Evolutionary conservation across 2,797 vertebrate genomes (phyloP), one percentile per base, ranked within the genome.

Genomic region (Pangasius macronema): DNA sequence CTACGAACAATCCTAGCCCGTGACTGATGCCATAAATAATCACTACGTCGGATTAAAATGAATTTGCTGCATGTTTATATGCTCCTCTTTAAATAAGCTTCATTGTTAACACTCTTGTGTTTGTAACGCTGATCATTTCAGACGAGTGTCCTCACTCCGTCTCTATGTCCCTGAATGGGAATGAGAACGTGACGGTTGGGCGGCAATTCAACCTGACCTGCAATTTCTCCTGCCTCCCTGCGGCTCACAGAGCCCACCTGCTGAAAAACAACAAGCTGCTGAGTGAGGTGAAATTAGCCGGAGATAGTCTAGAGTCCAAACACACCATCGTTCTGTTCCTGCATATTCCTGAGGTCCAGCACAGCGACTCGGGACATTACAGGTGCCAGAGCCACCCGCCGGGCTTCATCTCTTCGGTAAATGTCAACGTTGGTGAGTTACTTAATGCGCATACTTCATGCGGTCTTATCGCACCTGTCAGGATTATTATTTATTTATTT

Each of bases 201-300:
- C 61, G 87, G 24, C 18, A 27, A 63, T 91, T 91, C 83, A 89
- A 84, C 3, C 72, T 91, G 68, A 85, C 67, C n/a, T 91, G 90
- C 46, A 57, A 22, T 1, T 87, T 86, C 51, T 3, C 30, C 10
- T 87, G 87, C 61, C 20, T 85, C 27, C 14, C n/a, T 16, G 22
- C 14, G 0, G 24, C 1, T 20, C 4, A 36, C n/a, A 39, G 10
- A 20, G 46, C 86, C 27, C 57, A 84, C 70, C 42, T 91, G 89
- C 1, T 65, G 57, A 90, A 82, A 72, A 70, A 84, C 55, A 4
- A 65, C 3, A 7, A 68, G 39, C 3, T 61, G 36, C 9, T 51
- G 27, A 70, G 1, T 5, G 57, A 80, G 63, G 1, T 59, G 10
- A 24, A 51, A 30, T 42, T 80, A 39, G 68, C 27, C 59, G 53